Evolutionary conservation across 1,140 invertebrate species (phyloP), one percentile per base, ranked within the genome.

Genomic region (Archivesica marissinica): DNA sequence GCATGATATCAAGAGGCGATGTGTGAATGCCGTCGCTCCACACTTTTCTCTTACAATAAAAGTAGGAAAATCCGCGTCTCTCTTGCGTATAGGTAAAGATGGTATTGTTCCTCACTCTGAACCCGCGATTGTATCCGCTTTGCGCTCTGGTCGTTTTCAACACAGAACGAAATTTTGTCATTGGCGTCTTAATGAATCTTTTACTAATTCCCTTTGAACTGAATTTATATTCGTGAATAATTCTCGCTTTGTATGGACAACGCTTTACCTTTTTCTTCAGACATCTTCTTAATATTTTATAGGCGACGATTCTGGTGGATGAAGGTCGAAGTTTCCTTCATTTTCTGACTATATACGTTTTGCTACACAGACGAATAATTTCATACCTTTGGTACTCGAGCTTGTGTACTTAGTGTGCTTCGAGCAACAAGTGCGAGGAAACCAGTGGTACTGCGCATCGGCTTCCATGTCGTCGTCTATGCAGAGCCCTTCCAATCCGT

Each of bases 361-460:
- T 84, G 44, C 61, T 59, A 47, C 79, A 79, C 20, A 79, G 25
- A 7, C 52, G 47, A 20, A n/a, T 17, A 13, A 15, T 61, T 25
- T 61, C 59, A 17, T 61, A 11, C n/a, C n/a, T n/a, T n/a, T n/a
- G n/a, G n/a, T n/a, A n/a, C n/a, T n/a, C n/a, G n/a, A n/a, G n/a
- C n/a, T n/a, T n/a, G n/a, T n/a, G n/a, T n/a, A n/a, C n/a, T n/a
- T n/a, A n/a, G n/a, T n/a, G n/a, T n/a, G n/a, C n/a, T 82, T 75
- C 15, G n/a, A 20, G 28, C 50, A 75, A 25, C 68, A 75, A 3
- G 38, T 66, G 17, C 72, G n/a, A 28, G 70, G 81, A 50, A 84
- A 76, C 56, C 81, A 76, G 23, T 50, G 56, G 25, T 72, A 30
- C n/a, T n/a, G n/a, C n/a, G n/a, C n/a, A n/a, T n/a, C n/a, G n/a